These are phyloP conservation scores for Ailuropoda melanoleuca DNA, from an alignment of 2,113 vertebrate genomes.

Conservation along the genomic window DNA sequence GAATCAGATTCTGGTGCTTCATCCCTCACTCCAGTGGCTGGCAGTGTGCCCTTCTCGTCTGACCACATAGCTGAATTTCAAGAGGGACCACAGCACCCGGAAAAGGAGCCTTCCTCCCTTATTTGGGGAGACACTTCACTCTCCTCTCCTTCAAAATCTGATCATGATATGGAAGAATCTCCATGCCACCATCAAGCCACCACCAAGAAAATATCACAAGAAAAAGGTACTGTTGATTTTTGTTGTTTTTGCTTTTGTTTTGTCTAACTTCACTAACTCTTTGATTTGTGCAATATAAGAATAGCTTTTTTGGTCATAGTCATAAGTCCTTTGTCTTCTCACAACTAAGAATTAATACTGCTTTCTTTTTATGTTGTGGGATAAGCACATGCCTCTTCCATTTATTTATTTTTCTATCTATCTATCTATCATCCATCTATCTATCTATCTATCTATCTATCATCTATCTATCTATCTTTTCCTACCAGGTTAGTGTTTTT, in stretches of 20 bases:
- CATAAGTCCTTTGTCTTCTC: not conserved
- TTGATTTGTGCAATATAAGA: not conserved
- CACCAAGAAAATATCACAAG: conserved; percentile 74
- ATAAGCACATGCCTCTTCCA: not conserved
- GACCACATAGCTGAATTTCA: conserved; percentile 81
- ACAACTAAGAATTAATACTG: not conserved
- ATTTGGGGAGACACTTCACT: conserved; percentile 74
- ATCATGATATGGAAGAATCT: conserved; percentile 84
- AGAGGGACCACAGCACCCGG: conserved; percentile 71
- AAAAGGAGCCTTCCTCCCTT: conserved; percentile 71
- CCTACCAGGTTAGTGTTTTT: not conserved
- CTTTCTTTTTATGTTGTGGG: not conserved
- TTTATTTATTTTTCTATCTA: not conserved
- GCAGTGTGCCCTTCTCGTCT: conserved; percentile 82
- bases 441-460: not conserved
- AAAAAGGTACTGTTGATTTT: conserved; percentile 82
- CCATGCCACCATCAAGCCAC: conserved; percentile 80
- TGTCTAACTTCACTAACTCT: not conserved
- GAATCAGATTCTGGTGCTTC: conserved; percentile 87
- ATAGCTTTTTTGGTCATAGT: not conserved
- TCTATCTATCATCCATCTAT: not conserved
- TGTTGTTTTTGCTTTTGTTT: not conserved
- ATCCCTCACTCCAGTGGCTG: conserved; percentile 83
- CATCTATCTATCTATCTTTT: not conserved
- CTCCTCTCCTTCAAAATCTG: conserved; percentile 83